These are phyloP conservation scores for Rhingia campestris DNA, from an alignment of 2,888 invertebrate genomes.

Conservation along the genomic window DNA sequence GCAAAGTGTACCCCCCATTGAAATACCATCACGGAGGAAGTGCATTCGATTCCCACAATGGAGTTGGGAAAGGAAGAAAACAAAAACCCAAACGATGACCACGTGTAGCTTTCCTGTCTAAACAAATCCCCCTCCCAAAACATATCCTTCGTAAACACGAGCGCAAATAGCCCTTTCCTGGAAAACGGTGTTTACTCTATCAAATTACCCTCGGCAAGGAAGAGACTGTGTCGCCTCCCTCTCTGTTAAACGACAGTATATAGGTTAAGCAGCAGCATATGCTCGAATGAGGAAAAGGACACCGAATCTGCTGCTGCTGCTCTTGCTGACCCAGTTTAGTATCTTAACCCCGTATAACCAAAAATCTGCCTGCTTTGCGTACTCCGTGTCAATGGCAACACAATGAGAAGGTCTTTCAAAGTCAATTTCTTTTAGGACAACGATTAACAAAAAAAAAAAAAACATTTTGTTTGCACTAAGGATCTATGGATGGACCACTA, in stretches of 20 bases:
- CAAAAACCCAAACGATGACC: slow-evolving; percentile 30
- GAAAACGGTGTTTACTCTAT: slow-evolving; percentile 65
- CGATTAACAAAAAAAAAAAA: slow-evolving; percentile 34
- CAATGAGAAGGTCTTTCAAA: slow-evolving; percentile 68
- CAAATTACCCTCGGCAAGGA: slow-evolving; percentile 56
- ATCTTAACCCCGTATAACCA: slow-evolving; percentile 51
- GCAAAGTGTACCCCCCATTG: background rate
- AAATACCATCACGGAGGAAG: slow-evolving; percentile 42
- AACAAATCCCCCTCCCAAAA: slow-evolving; percentile 30
- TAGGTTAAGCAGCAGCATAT: slow-evolving; percentile 48
- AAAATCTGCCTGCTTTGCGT: slow-evolving; percentile 50
- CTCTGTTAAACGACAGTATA: slow-evolving; percentile 7
- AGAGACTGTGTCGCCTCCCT: slow-evolving; percentile 7
- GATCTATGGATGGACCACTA: slow-evolving; percentile 3
- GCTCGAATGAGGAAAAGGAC: slow-evolving; percentile 50
- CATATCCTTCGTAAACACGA: slow-evolving; percentile 14
- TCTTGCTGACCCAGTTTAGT: slow-evolving; percentile 65
- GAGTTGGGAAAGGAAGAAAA: background rate
- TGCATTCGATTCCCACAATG: slow-evolving; percentile 24
- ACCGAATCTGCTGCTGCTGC: slow-evolving; percentile 47
- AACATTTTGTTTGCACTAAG: slow-evolving; percentile 31
- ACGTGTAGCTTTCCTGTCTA: slow-evolving; percentile 65
- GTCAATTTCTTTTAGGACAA: slow-evolving; percentile 65
- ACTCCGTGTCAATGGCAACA: slow-evolving; percentile 71
- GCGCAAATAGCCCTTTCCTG: slow-evolving; percentile 51